Evolutionary conservation across 2,888 invertebrate genomes (phyloP).

Genomic region (Embidobia sp.): DNA sequence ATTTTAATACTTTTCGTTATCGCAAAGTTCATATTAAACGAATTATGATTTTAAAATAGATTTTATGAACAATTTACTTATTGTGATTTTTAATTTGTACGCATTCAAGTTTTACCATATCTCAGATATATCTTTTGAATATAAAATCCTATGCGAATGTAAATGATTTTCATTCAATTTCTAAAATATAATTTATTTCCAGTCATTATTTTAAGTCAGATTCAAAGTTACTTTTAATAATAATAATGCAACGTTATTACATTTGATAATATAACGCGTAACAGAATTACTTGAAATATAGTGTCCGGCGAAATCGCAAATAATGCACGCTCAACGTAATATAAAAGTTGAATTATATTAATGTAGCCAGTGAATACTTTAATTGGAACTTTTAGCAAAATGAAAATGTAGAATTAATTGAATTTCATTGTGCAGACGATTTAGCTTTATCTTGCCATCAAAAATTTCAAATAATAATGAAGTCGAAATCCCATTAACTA

Average conservation of each 20-base stretch:
- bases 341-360: slow-evolving; percentile 15
- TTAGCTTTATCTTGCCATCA: slow-evolving; percentile 39
- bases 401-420: slow-evolving; percentile 32
- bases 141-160: too few species aligned
- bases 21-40: background rate
- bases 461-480: slow-evolving; percentile 54
- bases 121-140: too few species aligned
- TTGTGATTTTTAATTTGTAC: too few species aligned
- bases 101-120: too few species aligned
- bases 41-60: slow-evolving; percentile 1
- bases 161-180: too few species aligned
- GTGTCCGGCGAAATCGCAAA: background rate
- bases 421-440: slow-evolving; percentile 35
- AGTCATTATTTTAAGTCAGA: too few species aligned
- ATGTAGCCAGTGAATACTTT: slow-evolving; percentile 22
- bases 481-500: slow-evolving; percentile 40
- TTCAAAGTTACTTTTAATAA: too few species aligned
- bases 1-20: slow-evolving; percentile 19
- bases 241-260: too few species aligned
- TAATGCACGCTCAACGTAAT: background rate
- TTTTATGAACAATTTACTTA: too few species aligned
- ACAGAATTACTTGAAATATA: too few species aligned
- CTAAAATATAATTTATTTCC: too few species aligned
- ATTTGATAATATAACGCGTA: too few species aligned
- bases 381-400: slow-evolving; percentile 16